Evolutionary conservation across 2,888 invertebrate genomes (phyloP).

Genomic region (Macrostomum cliftonense): DNA sequence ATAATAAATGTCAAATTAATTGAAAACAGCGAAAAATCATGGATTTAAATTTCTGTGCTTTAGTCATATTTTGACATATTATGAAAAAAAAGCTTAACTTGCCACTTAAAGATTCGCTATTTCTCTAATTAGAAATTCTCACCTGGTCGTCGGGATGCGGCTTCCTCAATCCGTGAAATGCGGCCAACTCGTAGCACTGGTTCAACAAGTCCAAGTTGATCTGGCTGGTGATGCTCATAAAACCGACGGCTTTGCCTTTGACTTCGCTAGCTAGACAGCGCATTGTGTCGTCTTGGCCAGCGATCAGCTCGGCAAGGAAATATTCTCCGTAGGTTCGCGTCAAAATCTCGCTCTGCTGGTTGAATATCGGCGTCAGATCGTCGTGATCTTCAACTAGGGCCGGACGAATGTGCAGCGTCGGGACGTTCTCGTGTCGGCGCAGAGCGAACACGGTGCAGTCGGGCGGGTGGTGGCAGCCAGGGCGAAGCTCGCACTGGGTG

Average conservation of each 20-base stretch:
- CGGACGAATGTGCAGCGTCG: constrained; percentile 30
- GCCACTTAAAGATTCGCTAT: too few species aligned
- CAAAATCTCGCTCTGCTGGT: constrained; percentile 32
- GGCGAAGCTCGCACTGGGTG: constrained; percentile 13
- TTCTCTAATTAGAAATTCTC: too few species aligned
- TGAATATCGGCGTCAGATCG: constrained; percentile 37
- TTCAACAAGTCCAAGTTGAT: constrained; percentile 31
- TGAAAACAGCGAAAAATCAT: too few species aligned
- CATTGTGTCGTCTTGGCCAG: constrained; percentile 36
- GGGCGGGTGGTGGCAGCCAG: constrained; percentile 6
- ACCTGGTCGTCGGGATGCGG: constrained; percentile 20
- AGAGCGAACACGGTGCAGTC: constrained; percentile 24
- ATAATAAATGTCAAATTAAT: too few species aligned
- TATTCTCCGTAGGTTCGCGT: constrained; percentile 34
- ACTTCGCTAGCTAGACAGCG: constrained; percentile 36
- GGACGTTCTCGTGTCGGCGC: constrained; percentile 29
- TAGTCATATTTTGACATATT: too few species aligned
- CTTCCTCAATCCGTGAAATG: constrained; percentile 32
- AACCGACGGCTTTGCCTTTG: constrained; percentile 33
- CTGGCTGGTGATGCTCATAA: constrained; percentile 34
- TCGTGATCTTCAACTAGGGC: constrained; percentile 37
- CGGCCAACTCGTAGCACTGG: constrained; percentile 33
- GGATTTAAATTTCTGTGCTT: too few species aligned
- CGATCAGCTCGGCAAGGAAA: constrained; percentile 37
- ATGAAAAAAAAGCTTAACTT: too few species aligned